Percentiles rank a stretch among this genome's conserved stretches.
Evolutionary conservation across 64 coral and sea anemone species (phyloP).

Genomic region (Dendronephthya gigantea): DNA sequence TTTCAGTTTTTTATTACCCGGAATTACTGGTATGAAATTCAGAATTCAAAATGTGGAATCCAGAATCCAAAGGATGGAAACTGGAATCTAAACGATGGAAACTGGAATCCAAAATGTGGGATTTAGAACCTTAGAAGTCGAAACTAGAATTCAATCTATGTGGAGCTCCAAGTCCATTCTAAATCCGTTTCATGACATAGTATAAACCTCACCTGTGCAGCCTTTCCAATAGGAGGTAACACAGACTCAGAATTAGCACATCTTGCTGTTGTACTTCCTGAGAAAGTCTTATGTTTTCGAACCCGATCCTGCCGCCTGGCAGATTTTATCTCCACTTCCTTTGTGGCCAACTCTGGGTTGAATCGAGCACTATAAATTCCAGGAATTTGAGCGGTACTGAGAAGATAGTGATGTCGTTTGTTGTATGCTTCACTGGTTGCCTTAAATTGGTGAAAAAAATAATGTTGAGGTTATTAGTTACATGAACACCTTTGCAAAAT

Average conservation of each 20-base stretch:
- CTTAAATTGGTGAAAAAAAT: constrained; percentile 7
- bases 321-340: constrained; percentile 57
- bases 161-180: neutral
- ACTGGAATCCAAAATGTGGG: too few species aligned
- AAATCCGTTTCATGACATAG: too few species aligned
- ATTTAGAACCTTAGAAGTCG: too few species aligned
- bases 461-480: neutral
- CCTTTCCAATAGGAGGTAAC: constrained; percentile 1
- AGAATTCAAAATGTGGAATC: too few species aligned
- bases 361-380: constrained; percentile 82
- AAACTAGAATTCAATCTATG: too few species aligned
- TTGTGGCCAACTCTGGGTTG: constrained; percentile 32
- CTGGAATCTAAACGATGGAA: too few species aligned
- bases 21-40: too few species aligned
- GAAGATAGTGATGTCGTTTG: constrained; percentile 63
- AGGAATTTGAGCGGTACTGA: constrained; percentile 89
- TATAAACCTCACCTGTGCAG: neutral
- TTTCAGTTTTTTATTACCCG: too few species aligned
- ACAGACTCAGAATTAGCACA: neutral
- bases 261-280: neutral
- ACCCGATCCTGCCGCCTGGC: neutral
- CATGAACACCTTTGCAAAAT: neutral
- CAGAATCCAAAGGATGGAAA: too few species aligned
- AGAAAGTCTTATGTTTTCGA: neutral
- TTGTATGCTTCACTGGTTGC: constrained; percentile 53